phyloP scores from a whole-genome alignment of 2,888 invertebrate genomes.

The Syrista parreyssii region DNA sequence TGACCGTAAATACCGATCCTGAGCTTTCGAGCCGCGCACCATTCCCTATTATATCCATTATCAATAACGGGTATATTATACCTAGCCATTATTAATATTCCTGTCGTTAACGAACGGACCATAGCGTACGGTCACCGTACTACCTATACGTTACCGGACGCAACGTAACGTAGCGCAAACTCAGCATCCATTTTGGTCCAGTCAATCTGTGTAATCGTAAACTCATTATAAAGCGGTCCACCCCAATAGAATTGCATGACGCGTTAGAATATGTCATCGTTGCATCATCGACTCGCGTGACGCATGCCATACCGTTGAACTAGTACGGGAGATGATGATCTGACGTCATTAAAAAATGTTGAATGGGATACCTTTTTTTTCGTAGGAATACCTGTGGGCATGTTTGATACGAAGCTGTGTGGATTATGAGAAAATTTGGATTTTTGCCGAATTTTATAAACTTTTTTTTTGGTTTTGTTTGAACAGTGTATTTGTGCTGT shows the following conservation, averaged over 20 bases:
- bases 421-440: not conserved
- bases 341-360: not conserved
- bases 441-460: not conserved
- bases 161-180: conserved; percentile 29
- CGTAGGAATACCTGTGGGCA: no score
- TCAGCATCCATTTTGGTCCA: not conserved
- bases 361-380: not conserved
- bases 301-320: no score
- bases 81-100: conserved; percentile 43
- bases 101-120: conserved; percentile 44
- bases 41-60: not conserved
- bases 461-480: no score
- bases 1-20: not conserved
- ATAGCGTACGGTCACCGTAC: conserved; percentile 26
- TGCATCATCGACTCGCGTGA: not conserved
- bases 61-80: conserved; percentile 14
- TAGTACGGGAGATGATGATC: not conserved
- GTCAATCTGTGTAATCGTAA: conserved; percentile 34
- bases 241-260: not conserved
- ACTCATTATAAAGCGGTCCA: conserved; percentile 24
- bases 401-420: not conserved
- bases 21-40: not conserved
- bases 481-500: not conserved
- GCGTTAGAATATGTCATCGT: not conserved
- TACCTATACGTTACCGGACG: conserved; percentile 27